Evolutionary conservation across 2,113 vertebrate genomes (phyloP).

Genomic region (Melanocharis versteri): DNA sequence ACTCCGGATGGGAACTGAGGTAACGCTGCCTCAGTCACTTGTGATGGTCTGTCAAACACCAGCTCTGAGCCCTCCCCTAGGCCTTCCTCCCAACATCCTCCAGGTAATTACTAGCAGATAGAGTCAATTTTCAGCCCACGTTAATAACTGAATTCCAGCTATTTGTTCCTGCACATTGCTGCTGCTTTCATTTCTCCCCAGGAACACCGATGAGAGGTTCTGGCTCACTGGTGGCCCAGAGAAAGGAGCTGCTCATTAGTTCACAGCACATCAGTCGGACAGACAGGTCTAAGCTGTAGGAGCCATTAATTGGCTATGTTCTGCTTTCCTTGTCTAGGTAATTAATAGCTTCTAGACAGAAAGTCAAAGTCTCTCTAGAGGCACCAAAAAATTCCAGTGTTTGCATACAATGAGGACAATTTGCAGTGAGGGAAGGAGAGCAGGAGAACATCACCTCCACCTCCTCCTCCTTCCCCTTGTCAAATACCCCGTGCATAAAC

Average conservation of each 20-base stretch:
- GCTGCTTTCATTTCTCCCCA: constrained; percentile 1
- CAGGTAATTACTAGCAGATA: not conserved
- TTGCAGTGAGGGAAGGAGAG: not conserved
- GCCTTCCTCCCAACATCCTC: not conserved
- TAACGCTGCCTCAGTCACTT: not conserved
- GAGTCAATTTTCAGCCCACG: not conserved
- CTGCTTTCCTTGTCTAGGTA: constrained; percentile 29
- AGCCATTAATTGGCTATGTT: constrained; percentile 18
- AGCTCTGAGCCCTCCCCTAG: not conserved
- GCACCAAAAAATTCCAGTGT: not conserved
- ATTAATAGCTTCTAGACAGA: constrained; percentile 55
- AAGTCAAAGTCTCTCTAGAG: constrained; percentile 48
- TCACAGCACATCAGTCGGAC: not conserved
- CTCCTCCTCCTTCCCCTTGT: not conserved
- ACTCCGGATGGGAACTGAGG: not conserved
- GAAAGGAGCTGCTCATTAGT: constrained; percentile 26
- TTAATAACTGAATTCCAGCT: constrained; percentile 15
- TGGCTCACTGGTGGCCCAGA: not conserved
- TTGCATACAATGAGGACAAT: not conserved
- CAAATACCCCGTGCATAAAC: accelerated
- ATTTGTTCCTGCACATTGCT: not conserved
- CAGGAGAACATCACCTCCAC: not conserved
- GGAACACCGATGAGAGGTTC: not conserved
- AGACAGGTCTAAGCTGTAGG: not conserved
- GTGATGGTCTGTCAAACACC: not conserved